phyloP scores from a whole-genome alignment of 1,140 invertebrate genomes.

The Riptortus pedestris region DNA sequence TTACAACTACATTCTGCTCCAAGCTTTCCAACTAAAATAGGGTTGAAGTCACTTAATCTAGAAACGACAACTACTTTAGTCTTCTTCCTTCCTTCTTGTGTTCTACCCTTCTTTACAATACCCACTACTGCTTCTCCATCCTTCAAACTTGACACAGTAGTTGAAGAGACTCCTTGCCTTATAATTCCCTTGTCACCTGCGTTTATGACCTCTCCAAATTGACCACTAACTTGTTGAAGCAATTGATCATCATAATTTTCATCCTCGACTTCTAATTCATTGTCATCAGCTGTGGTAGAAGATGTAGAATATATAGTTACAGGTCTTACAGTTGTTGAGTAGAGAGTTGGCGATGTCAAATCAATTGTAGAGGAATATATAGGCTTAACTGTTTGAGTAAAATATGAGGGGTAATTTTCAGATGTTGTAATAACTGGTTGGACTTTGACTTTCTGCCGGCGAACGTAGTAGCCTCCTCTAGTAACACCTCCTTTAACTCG shows the following conservation, averaged over 20 bases:
- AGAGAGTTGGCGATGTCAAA: conserved; percentile 26
- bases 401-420: conserved; percentile 27
- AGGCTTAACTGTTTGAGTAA: conserved; percentile 22
- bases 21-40: conserved; percentile 55
- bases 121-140: conserved; percentile 32
- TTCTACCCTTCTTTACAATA: conserved; percentile 30
- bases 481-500: conserved; percentile 17
- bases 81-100: conserved; percentile 29
- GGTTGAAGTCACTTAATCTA: conserved; percentile 54
- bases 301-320: conserved; percentile 12
- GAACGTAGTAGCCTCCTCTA: conserved; percentile 26
- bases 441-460: conserved; percentile 29
- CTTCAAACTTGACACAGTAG: conserved; percentile 29
- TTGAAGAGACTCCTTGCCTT: conserved; percentile 22
- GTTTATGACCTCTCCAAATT: conserved; percentile 31
- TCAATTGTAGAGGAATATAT: conserved; percentile 25
- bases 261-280: conserved; percentile 26
- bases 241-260: conserved; percentile 30
- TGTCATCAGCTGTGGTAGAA: conserved; percentile 13
- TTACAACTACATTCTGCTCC: conserved; percentile 62
- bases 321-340: conserved; percentile 26
- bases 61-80: conserved; percentile 42
- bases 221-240: conserved; percentile 29
- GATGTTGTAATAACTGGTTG: conserved; percentile 25
- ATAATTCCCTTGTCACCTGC: conserved; percentile 25